Evolutionary conservation across 2,888 invertebrate species (phyloP).

Genomic region (Allolobophora icterica): DNA sequence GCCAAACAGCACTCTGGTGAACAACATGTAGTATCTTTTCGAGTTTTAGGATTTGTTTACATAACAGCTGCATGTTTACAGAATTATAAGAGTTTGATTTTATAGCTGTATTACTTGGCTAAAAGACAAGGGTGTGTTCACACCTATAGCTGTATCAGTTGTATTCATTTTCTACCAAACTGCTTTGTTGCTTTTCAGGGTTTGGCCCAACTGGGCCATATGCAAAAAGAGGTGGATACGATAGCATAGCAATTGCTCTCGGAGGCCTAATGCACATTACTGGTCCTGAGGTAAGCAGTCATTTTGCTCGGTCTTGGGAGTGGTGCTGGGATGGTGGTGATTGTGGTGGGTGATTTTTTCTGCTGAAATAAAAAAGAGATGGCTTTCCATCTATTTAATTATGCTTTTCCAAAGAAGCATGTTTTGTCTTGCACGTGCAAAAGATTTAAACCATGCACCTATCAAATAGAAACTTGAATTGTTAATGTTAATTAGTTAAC

Average conservation of each 20-base stretch:
- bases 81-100: not conserved
- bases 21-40: too few relatives aligned
- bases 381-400: not conserved
- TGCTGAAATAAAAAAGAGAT: not conserved
- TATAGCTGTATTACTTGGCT: not conserved
- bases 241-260: conserved; percentile 90
- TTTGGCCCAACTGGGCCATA: conserved; percentile 89
- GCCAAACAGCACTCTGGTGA: too few relatives aligned
- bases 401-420: not conserved
- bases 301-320: not conserved
- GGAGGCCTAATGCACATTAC: conserved; percentile 90
- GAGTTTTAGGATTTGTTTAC: not conserved
- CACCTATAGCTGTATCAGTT: not conserved
- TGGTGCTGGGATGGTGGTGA: not conserved
- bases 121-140: too few relatives aligned
- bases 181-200: conserved; percentile 65
- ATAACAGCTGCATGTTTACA: not conserved
- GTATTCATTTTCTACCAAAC: not conserved
- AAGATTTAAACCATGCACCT: not conserved
- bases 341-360: not conserved
- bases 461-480: not conserved
- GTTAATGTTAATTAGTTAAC: not conserved
- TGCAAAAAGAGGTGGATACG: conserved; percentile 86
- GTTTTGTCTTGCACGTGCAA: not conserved
- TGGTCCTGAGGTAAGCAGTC: conserved; percentile 72